Percentiles rank a stretch among this genome's conserved stretches.
These are phyloP conservation scores for Stictocephala bisonia DNA, from an alignment of 2,888 invertebrate genomes.

Conservation along the genomic window DNA sequence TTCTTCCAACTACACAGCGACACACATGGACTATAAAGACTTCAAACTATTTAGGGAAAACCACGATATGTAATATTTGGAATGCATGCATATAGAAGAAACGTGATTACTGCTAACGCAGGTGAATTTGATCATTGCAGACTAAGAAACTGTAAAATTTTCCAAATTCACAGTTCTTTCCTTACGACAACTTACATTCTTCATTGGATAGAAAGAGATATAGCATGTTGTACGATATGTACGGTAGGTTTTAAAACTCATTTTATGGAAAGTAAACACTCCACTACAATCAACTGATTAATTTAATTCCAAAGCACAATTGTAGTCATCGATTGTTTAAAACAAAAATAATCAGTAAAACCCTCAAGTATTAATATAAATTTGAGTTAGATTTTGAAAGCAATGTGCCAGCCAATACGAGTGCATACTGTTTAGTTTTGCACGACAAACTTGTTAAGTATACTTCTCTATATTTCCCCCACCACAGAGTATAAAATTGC, in stretches of 20 bases:
- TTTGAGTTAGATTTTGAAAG: conserved; percentile 56
- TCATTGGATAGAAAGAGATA: conserved; percentile 58
- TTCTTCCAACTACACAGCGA: conserved; percentile 60
- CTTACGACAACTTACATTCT: conserved; percentile 62
- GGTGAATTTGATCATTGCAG: conserved; percentile 58
- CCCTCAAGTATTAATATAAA: conserved; percentile 54
- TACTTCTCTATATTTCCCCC: conserved; percentile 41
- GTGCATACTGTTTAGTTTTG: conserved; percentile 41
- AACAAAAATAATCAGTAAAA: conserved; percentile 54
- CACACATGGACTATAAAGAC: conserved; percentile 61
- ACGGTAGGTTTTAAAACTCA: conserved; percentile 56
- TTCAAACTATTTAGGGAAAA: conserved; percentile 61
- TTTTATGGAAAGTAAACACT: conserved; percentile 45
- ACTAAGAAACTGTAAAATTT: conserved; percentile 62
- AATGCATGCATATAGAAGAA: conserved; percentile 63
- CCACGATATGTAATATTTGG: conserved; percentile 63
- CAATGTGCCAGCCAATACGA: conserved; percentile 29
- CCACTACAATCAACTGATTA: conserved; percentile 54
- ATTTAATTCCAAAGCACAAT: conserved; percentile 42
- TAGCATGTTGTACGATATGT: conserved; percentile 58
- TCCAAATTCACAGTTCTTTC: conserved; percentile 62
- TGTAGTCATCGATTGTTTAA: conserved; percentile 42
- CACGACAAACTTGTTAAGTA: conserved; percentile 45
- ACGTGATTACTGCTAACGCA: conserved; percentile 54
- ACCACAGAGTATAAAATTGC: too few species aligned